These are phyloP conservation scores for Plodia interpunctella DNA, from an alignment of 1,140 invertebrate species.

Conservation along the genomic window DNA sequence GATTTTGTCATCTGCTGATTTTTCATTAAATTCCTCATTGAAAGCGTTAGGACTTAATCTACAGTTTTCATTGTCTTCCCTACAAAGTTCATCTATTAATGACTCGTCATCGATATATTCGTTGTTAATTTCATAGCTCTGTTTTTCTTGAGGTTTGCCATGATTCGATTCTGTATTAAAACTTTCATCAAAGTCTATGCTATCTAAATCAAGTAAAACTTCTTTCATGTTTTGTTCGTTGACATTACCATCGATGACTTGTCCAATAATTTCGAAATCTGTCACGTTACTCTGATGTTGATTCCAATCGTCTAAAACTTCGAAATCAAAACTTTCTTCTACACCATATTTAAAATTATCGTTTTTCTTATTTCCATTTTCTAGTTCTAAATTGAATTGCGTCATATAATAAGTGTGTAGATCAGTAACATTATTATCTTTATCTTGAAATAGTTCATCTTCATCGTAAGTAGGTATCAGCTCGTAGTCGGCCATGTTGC, in stretches of 20 bases:
- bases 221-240: slow-evolving; percentile 68
- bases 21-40: slow-evolving; percentile 56
- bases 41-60: slow-evolving; percentile 57
- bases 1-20: slow-evolving; percentile 37
- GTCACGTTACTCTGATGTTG: slow-evolving; percentile 28
- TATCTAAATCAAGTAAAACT: slow-evolving; percentile 63
- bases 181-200: slow-evolving; percentile 61
- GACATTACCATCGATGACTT: slow-evolving; percentile 57
- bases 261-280: slow-evolving; percentile 61
- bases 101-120: slow-evolving; percentile 71
- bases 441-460: slow-evolving; percentile 54
- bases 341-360: slow-evolving; percentile 58
- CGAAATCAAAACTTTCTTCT: slow-evolving; percentile 67
- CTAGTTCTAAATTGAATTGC: slow-evolving; percentile 67
- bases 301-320: slow-evolving; percentile 55
- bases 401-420: slow-evolving; percentile 70
- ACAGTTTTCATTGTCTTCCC: slow-evolving; percentile 58
- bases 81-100: slow-evolving; percentile 61
- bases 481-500: slow-evolving; percentile 58
- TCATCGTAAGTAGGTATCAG: slow-evolving; percentile 55
- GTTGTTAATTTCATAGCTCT: slow-evolving; percentile 39
- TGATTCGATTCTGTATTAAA: slow-evolving; percentile 44
- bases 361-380: slow-evolving; percentile 50
- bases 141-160: slow-evolving; percentile 35
- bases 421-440: slow-evolving; percentile 52